phyloP scores from a whole-genome alignment of 2,113 vertebrate genomes.

The Trichomycterus rosablanca region DNA sequence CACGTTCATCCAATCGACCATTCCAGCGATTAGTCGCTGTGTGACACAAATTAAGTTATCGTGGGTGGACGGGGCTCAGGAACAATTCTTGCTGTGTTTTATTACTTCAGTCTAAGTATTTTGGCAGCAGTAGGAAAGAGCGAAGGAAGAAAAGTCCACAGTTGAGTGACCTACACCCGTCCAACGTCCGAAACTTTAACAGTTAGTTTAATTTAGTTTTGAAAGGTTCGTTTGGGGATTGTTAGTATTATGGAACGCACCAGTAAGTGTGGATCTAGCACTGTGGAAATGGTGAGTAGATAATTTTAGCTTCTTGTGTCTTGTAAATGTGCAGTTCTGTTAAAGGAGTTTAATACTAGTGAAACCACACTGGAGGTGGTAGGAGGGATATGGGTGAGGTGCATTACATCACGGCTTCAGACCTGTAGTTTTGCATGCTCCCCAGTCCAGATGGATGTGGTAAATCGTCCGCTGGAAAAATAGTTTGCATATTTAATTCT shows the following conservation, averaged over 20 bases:
- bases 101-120: not conserved
- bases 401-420: not conserved
- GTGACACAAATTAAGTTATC: constrained; percentile 16
- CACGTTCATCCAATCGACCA: too few relatives aligned
- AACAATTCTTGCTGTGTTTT: constrained; percentile 25
- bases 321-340: too few relatives aligned
- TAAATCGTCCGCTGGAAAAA: not conserved
- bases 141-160: too few relatives aligned
- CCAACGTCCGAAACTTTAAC: too few relatives aligned
- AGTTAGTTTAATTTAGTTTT: too few relatives aligned
- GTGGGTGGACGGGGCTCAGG: not conserved
- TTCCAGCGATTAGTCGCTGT: too few relatives aligned
- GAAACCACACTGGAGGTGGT: too few relatives aligned
- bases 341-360: not conserved
- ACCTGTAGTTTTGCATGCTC: not conserved
- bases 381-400: too few relatives aligned
- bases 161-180: too few relatives aligned
- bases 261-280: not conserved
- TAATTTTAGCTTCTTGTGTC: too few relatives aligned
- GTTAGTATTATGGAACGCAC: not conserved
- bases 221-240: not conserved
- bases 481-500: not conserved
- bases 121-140: not conserved
- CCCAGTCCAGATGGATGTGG: not conserved
- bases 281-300: not conserved